These are phyloP conservation scores for Bubo blakistoni DNA, from an alignment of 2,113 vertebrate genomes.

Conservation along the genomic window DNA sequence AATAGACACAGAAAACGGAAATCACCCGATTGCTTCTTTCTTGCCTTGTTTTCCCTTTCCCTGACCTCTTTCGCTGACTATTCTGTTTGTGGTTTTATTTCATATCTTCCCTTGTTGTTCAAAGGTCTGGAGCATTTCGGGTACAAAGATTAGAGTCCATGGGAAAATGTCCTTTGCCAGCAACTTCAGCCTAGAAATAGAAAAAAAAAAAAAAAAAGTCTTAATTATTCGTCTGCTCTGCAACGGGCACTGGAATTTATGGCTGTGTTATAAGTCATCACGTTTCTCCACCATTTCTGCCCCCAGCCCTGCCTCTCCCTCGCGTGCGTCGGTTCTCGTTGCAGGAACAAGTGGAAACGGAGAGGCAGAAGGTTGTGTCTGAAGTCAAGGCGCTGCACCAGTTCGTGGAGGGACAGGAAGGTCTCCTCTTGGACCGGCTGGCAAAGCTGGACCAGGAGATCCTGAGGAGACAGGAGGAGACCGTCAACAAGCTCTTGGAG, in stretches of 20 bases:
- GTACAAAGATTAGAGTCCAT: background rate
- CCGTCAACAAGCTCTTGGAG: background rate
- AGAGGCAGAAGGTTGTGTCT: background rate
- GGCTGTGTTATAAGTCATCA: background rate
- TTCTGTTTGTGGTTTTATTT: background rate
- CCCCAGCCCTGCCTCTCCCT: background rate
- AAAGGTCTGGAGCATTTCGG: background rate
- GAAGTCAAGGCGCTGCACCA: background rate
- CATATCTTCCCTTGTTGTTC: background rate
- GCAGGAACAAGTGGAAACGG: conserved; percentile 24
- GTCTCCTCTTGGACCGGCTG: conserved; percentile 11
- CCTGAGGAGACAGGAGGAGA: background rate
- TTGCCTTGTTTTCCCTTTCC: background rate
- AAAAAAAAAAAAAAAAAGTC: background rate
- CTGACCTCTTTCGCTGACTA: rapidly evolving
- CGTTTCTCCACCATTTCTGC: rapidly evolving
- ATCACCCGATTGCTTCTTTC: rapidly evolving
- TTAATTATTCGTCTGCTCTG: too few species aligned
- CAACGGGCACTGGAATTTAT: background rate
- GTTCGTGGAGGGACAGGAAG: conserved; percentile 47
- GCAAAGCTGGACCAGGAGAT: conserved; percentile 30
- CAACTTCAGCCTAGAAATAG: background rate
- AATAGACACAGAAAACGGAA: rapidly evolving
- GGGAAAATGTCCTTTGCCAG: background rate
- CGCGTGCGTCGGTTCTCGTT: rapidly evolving